These are phyloP conservation scores for Lepidostoma basale DNA, from an alignment of 1,140 invertebrate genomes.

Conservation along the genomic window DNA sequence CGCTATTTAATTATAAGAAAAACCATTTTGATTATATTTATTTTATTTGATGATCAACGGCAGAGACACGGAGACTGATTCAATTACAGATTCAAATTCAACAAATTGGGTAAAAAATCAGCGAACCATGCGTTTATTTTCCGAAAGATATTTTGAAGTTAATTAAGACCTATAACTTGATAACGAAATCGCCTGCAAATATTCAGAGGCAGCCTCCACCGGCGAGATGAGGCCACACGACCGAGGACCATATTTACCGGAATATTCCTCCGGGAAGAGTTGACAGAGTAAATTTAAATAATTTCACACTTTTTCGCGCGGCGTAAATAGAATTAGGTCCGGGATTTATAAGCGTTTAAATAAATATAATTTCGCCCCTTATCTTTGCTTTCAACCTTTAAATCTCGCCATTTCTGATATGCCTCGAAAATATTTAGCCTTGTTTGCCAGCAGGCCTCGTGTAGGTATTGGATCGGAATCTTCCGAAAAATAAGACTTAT, in stretches of 20 bases:
- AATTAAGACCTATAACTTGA: too few species aligned
- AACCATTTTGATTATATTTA: too few species aligned
- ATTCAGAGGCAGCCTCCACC: too few species aligned
- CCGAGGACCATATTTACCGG: conserved; percentile 12
- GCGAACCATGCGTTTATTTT: too few species aligned
- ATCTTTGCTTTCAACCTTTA: neutral
- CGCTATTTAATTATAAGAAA: too few species aligned
- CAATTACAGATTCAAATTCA: too few species aligned
- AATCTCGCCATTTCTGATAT: conserved; percentile 3
- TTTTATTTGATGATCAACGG: too few species aligned
- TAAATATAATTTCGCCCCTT: conserved; percentile 17
- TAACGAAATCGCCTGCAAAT: too few species aligned
- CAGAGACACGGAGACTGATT: too few species aligned
- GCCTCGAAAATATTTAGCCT: neutral
- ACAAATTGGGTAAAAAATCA: too few species aligned
- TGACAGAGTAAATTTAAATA: conserved; percentile 28
- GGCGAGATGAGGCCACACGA: too few species aligned
- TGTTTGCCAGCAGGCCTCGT: neutral
- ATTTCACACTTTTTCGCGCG: conserved; percentile 17
- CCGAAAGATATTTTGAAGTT: too few species aligned
- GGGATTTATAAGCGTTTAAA: conserved; percentile 22
- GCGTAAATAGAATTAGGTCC: conserved; percentile 18
- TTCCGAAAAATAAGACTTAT: neutral
- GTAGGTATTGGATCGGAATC: neutral
- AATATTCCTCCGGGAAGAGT: conserved; percentile 5